These are phyloP conservation scores for Calidris pugnax DNA, from an alignment of 2,113 vertebrate species.

Conservation along the genomic window DNA sequence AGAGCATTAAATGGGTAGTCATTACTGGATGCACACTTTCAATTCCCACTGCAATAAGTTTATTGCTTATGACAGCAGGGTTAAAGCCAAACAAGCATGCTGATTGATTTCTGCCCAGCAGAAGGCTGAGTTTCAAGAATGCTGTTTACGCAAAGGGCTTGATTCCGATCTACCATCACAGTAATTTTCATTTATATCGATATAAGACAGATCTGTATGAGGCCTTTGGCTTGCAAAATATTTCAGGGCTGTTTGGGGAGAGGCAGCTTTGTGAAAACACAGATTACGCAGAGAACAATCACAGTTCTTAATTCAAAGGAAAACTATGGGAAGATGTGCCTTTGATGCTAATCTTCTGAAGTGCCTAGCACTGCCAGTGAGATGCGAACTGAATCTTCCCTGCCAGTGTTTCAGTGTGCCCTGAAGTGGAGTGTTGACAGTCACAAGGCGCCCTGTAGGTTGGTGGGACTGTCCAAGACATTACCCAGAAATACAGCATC, in stretches of 20 bases:
- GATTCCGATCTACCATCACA: constrained; percentile 7
- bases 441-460: background rate
- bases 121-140: constrained; percentile 45
- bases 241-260: background rate
- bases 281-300: background rate
- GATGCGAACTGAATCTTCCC: background rate
- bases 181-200: constrained; percentile 11
- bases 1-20: background rate
- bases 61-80: constrained; percentile 34
- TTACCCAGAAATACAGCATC: background rate
- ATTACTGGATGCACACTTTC: background rate
- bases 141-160: constrained; percentile 16
- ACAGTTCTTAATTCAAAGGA: background rate
- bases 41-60: background rate
- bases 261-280: constrained; percentile 8
- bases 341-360: constrained; percentile 27
- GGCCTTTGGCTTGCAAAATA: background rate
- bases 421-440: background rate
- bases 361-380: background rate
- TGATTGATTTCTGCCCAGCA: constrained; percentile 56
- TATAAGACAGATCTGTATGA: background rate
- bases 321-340: background rate
- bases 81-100: constrained; percentile 20
- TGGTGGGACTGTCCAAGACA: background rate
- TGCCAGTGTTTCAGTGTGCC: background rate